phyloP scores from a whole-genome alignment of 2,888 invertebrate species.

The Nymphalis c-album region DNA sequence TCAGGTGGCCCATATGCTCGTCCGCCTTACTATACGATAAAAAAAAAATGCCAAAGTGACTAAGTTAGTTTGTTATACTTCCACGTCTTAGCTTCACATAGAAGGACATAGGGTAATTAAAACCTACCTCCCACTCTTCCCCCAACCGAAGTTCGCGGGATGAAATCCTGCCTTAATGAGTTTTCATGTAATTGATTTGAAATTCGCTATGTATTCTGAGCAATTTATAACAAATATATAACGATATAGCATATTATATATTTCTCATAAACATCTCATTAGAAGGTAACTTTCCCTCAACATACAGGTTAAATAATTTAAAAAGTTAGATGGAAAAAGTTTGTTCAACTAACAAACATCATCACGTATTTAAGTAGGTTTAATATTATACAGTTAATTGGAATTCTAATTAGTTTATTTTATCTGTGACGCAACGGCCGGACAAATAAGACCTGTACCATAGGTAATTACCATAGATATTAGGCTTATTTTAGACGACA shows the following conservation, averaged over 20 bases:
- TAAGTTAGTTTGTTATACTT: too few species aligned
- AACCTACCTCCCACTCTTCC: too few species aligned
- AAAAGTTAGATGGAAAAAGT: conserved; percentile 16
- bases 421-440: conserved; percentile 31
- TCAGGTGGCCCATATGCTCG: too few species aligned
- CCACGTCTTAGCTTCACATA: too few species aligned
- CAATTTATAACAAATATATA: neutral
- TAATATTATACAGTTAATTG: conserved; percentile 26
- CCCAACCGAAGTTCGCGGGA: too few species aligned
- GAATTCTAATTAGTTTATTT: conserved; percentile 35
- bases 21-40: too few species aligned
- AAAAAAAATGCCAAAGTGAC: too few species aligned
- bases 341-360: neutral
- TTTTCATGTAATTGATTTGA: too few species aligned
- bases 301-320: neutral
- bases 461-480: conserved; percentile 1
- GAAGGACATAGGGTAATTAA: too few species aligned
- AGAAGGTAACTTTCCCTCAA: neutral
- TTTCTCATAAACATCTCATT: too few species aligned
- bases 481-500: conserved; percentile 3
- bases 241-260: neutral
- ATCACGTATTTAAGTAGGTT: conserved; percentile 15
- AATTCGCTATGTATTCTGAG: too few species aligned
- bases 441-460: conserved; percentile 20
- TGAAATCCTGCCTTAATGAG: too few species aligned